These are phyloP conservation scores for Ostrea denselamellosa DNA, from an alignment of 1,140 invertebrate species.

Conservation along the genomic window DNA sequence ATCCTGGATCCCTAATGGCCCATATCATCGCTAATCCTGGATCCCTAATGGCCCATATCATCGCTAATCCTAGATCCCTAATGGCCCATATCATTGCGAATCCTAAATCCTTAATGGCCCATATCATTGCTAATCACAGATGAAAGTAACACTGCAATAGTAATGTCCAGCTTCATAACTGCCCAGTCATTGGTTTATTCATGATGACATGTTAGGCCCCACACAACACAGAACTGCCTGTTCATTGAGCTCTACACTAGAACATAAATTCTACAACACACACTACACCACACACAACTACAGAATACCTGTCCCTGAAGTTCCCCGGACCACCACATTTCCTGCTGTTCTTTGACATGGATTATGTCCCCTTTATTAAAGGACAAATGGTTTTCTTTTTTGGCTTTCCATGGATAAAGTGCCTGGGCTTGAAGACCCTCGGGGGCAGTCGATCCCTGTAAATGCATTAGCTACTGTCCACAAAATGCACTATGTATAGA, in stretches of 20 bases:
- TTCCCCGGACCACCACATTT: slow-evolving; percentile 86
- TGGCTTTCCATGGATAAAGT: slow-evolving; percentile 84
- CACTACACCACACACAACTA: background rate
- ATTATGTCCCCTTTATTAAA: slow-evolving; percentile 86
- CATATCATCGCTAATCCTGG: no score
- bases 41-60: no score
- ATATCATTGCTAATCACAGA: no score
- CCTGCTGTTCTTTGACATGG: slow-evolving; percentile 84
- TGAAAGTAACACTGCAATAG: no score
- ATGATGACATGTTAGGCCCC: no score
- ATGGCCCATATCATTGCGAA: no score
- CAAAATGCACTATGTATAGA: background rate
- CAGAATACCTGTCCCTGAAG: slow-evolving; percentile 74
- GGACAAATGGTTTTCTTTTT: slow-evolving; percentile 84
- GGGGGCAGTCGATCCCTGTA: slow-evolving; percentile 69
- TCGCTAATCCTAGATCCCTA: no score
- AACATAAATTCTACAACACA: background rate
- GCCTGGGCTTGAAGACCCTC: slow-evolving; percentile 81
- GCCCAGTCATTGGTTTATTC: no score
- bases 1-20: no score
- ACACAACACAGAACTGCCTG: background rate
- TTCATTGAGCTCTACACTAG: background rate
- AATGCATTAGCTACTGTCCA: slow-evolving; percentile 7
- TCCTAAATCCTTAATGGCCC: no score
- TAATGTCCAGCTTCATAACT: no score